Conservation (phyloP, 2,888 invertebrate genomes). For the Calameuta filiformis region DNA sequence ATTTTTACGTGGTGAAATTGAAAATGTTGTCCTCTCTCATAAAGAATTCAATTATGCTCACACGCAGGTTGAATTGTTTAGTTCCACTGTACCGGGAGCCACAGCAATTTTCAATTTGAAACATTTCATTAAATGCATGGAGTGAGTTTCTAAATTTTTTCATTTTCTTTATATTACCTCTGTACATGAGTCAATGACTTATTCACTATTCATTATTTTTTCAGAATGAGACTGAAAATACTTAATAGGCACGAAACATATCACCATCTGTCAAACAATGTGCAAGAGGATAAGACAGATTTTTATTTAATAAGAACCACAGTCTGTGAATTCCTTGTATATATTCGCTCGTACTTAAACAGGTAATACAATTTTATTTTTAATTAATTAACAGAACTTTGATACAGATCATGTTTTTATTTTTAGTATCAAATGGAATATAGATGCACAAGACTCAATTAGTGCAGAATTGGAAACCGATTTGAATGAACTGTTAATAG, state of each 20-base stretch:
- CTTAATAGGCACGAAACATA: constrained; percentile 43
- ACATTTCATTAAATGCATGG: constrained; percentile 49
- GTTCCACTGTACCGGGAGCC: constrained; percentile 39
- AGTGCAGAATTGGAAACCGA: constrained; percentile 45
- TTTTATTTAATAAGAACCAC: constrained; percentile 43
- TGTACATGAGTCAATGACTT: background rate
- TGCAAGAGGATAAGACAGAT: constrained; percentile 30
- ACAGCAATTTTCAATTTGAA: constrained; percentile 48
- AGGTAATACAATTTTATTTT: constrained; percentile 34
- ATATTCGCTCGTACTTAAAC: constrained; percentile 48
- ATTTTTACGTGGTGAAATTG: constrained; percentile 42
- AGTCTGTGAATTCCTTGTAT: constrained; percentile 48
- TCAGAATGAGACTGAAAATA: constrained; percentile 49
- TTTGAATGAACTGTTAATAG: constrained; percentile 43
- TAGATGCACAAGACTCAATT: constrained; percentile 35
- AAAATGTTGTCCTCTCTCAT: constrained; percentile 38
- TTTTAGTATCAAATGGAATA: constrained; percentile 48
- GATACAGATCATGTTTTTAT: constrained; percentile 1
- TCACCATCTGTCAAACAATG: constrained; percentile 16
- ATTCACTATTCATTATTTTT: background rate
- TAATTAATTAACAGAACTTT: constrained; percentile 1
- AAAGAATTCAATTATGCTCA: constrained; percentile 23
- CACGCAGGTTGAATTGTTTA: constrained; percentile 43
- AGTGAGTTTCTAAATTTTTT: constrained; percentile 37
- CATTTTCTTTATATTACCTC: background rate